These are phyloP conservation scores for Grammomys surdaster DNA, from an alignment of 2,113 vertebrate genomes.

Conservation along the genomic window DNA sequence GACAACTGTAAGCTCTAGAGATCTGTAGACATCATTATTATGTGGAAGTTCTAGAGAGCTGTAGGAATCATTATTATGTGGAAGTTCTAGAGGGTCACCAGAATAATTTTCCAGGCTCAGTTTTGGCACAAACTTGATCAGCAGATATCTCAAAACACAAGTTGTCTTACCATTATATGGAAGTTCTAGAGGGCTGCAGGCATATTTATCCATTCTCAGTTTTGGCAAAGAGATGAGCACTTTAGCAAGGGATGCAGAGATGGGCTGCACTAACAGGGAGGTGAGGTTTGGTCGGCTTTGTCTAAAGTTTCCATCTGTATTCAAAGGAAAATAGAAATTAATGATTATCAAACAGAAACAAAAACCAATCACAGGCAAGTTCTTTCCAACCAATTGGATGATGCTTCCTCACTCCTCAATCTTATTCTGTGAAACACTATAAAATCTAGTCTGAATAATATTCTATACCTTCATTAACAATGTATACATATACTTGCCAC, in stretches of 20 bases:
- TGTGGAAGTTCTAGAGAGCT: too few relatives aligned
- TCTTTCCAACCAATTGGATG: neutral
- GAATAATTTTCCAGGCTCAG: too few relatives aligned
- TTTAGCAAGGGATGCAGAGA: conserved; percentile 91
- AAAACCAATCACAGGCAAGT: neutral
- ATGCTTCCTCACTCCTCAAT: neutral
- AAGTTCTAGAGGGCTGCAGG: conserved; percentile 88
- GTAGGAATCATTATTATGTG: too few relatives aligned
- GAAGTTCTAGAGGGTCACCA: too few relatives aligned
- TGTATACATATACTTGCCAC: neutral
- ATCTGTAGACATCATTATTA: too few relatives aligned
- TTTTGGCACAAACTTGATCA: too few relatives aligned
- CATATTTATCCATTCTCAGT: conserved; percentile 64
- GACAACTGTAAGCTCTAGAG: too few relatives aligned
- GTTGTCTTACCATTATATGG: conserved; percentile 88
- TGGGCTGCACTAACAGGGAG: conserved; percentile 92
- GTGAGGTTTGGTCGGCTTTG: conserved; percentile 88
- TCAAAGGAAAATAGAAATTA: conserved; percentile 51
- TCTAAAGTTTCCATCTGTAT: conserved; percentile 88
- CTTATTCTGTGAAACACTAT: neutral
- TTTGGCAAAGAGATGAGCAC: conserved; percentile 86
- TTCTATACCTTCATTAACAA: neutral
- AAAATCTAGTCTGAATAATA: neutral
- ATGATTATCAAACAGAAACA: conserved; percentile 60
- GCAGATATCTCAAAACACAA: neutral